Evolutionary conservation across 1,140 invertebrate species (phyloP), one percentile per base, ranked within the genome.

Genomic region (Hermetia illucens): DNA sequence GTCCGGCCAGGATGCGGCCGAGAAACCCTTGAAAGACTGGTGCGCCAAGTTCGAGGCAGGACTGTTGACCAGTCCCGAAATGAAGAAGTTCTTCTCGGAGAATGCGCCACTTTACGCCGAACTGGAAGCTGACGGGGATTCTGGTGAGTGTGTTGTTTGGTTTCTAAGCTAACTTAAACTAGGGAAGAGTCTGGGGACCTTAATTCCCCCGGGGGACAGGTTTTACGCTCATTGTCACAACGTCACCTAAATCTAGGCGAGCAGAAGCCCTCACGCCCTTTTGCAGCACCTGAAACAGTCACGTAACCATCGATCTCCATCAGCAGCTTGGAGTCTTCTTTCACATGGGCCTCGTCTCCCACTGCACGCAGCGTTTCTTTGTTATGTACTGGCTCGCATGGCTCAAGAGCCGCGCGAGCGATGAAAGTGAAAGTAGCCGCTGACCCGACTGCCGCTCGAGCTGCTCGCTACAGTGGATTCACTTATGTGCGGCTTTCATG

Each of bases 11-110:
- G 39, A 34, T 19, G 16, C 21, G n/a, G 32, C 31, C 40, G 38
- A 44, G 24, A 50, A 53, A 6, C 52, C 48, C 13, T 24, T 59
- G 8, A 60, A 60, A 46, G 52, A 60, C 40, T 57, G 56, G 57
- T 52, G 56, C 27, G 44, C 55, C 5, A 54, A 57, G 39, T 41
- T 41, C 13, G 51, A 50, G 39, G 40, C 48, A 18, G 54, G 51
- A 34, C 57, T 49, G 38, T 39, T 60, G 27, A 37, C 39, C 31
- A 47, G 41, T 35, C 41, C 39, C 27, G 54, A 54, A 32, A 47
- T 60, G 27, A 47, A 52, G 13, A 52, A 57, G 12, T 55, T 49
- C 34, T 57, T 60, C 36, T 52, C 47, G 36, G 50, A 44, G 38
- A 44, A 50, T 42, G 41, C 56, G 34, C 46, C 50, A 21, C 53